Evolutionary conservation across 2,888 invertebrate genomes (phyloP).

Genomic region (Megaustenia siamemsis): DNA sequence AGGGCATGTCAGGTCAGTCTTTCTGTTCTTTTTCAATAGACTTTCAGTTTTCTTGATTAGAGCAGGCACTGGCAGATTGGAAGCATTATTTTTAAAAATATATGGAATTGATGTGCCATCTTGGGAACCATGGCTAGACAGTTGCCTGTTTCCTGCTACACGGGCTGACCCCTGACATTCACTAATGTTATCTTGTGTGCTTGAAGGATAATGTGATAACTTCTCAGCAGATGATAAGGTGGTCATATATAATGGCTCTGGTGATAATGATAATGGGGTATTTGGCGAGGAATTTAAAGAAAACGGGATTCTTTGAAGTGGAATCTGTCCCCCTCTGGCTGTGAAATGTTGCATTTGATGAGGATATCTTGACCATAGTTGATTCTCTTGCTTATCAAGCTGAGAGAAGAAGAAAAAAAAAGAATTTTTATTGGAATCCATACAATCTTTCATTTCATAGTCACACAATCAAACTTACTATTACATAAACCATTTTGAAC

Average conservation of each 20-base stretch:
- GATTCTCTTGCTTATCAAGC: not conserved
- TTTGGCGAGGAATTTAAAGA: not conserved
- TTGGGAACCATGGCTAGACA: not conserved
- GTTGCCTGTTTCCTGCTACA: not conserved
- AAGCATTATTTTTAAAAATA: not conserved
- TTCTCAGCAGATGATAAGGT: constrained; percentile 23
- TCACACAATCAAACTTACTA: too few relatives aligned
- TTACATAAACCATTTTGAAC: too few relatives aligned
- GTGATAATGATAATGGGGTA: constrained; percentile 14
- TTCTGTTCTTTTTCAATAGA: constrained; percentile 39
- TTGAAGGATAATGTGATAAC: constrained; percentile 14
- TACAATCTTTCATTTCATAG: too few relatives aligned
- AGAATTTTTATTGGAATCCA: not conserved
- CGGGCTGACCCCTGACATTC: not conserved
- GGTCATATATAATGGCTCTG: constrained; percentile 14
- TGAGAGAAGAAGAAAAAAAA: not conserved
- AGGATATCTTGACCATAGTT: not conserved
- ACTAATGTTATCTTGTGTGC: not conserved
- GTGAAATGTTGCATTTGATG: not conserved
- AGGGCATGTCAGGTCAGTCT: constrained; percentile 65
- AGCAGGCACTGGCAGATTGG: constrained; percentile 30
- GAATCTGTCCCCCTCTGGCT: not conserved
- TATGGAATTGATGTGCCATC: constrained; percentile 39
- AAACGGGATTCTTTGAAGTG: not conserved
- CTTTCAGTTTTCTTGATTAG: not conserved